Evolutionary conservation across 1,140 invertebrate genomes (phyloP).

Genomic region (Eriosoma lanigerum): DNA sequence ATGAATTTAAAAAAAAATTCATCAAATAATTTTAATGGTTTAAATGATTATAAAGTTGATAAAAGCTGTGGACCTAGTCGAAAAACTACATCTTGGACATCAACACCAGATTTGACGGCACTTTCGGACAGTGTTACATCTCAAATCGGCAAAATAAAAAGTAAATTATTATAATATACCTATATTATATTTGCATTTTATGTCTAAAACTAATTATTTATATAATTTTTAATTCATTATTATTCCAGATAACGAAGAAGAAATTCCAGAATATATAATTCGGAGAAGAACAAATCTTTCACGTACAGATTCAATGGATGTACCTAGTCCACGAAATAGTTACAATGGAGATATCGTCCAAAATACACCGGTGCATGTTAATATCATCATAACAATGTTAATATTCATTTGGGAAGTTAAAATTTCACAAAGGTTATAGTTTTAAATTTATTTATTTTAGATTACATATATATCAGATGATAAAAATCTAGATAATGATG

Average conservation of each 20-base stretch:
- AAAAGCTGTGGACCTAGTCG: neutral
- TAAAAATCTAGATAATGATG: conserved; percentile 1
- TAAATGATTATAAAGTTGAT: conserved; percentile 11
- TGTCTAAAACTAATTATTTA: too few relatives aligned
- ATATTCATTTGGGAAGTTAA: conserved; percentile 45
- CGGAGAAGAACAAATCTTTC: conserved; percentile 20
- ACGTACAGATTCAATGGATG: neutral
- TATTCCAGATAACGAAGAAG: conserved; percentile 10
- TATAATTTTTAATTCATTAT: neutral
- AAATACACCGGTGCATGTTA: conserved; percentile 49
- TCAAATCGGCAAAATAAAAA: neutral
- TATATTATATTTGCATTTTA: too few relatives aligned
- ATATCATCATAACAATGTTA: conserved; percentile 52
- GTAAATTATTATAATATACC: neutral
- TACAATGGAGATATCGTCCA: conserved; percentile 41
- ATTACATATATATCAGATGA: conserved; percentile 3
- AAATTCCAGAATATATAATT: conserved; percentile 26
- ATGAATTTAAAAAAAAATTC: conserved; percentile 1
- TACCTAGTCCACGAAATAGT: conserved; percentile 37
- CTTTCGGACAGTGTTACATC: conserved; percentile 22
- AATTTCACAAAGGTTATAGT: conserved; percentile 39
- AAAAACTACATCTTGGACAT: conserved; percentile 66
- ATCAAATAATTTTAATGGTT: neutral
- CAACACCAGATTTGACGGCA: conserved; percentile 69
- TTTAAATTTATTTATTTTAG: conserved; percentile 46